Evolutionary conservation across 2,113 vertebrate species (phyloP).

Genomic region (Bucco capensis): DNA sequence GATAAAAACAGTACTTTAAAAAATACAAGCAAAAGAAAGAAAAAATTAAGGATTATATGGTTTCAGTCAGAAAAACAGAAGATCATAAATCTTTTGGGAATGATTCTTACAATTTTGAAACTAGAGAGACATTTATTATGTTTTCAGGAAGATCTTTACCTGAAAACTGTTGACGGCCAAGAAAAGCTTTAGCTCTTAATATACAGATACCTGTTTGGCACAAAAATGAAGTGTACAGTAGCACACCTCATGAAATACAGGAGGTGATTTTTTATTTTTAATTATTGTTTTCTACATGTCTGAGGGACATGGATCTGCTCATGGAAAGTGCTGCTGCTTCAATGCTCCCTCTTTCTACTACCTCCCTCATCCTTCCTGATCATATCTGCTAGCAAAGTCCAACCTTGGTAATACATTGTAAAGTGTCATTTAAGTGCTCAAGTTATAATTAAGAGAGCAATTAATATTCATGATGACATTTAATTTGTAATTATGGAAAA

Average conservation of each 20-base stretch:
- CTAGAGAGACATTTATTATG: neutral
- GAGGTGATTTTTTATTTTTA: neutral
- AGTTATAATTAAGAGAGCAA: neutral
- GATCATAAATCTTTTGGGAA: neutral
- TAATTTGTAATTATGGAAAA: neutral
- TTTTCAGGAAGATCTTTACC: neutral
- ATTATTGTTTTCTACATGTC: neutral
- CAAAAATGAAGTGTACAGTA: neutral
- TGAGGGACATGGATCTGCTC: neutral
- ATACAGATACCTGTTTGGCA: neutral
- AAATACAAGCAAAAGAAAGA: neutral
- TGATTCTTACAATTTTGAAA: neutral
- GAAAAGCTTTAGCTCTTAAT: neutral
- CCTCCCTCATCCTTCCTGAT: neutral
- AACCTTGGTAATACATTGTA: neutral
- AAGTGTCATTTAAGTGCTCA: neutral
- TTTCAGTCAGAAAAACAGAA: neutral
- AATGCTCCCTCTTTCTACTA: neutral
- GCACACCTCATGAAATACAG: neutral
- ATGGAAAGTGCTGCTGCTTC: neutral
- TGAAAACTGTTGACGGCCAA: neutral
- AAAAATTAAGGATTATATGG: neutral
- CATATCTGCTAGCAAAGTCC: neutral
- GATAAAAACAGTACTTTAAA: neutral
- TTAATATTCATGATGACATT: neutral